Conservation (phyloP, 1,140 invertebrate genomes). For the Sycobia sp. region DNA sequence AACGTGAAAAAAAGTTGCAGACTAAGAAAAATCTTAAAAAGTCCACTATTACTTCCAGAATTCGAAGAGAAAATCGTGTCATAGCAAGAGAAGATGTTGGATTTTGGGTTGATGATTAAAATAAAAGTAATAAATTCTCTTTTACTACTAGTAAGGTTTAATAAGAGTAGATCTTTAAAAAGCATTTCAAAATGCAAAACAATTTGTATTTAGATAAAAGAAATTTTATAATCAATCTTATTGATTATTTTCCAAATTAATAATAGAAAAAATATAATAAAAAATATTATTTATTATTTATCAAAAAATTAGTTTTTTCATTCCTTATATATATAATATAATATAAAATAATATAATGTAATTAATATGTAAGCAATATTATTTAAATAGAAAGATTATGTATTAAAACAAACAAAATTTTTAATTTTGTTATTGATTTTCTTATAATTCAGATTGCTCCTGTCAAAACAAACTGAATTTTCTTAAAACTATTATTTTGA, state of each 20-base stretch:
- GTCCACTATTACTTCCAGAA: neutral
- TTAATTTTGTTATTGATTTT: too few relatives aligned
- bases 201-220: neutral
- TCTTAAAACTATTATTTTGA: too few relatives aligned
- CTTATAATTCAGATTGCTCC: too few relatives aligned
- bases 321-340: too few relatives aligned
- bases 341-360: too few relatives aligned
- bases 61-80: conserved; percentile 20
- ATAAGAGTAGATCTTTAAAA: neutral
- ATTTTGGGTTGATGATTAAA: conserved; percentile 18
- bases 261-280: too few relatives aligned
- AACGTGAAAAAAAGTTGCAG: conserved; percentile 6
- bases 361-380: too few relatives aligned
- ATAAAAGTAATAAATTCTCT: neutral
- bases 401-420: too few relatives aligned
- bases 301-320: too few relatives aligned
- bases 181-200: neutral
- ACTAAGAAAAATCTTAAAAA: conserved; percentile 26
- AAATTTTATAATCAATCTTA: neutral
- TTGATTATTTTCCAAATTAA: neutral
- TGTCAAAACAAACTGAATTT: too few relatives aligned
- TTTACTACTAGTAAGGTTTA: neutral
- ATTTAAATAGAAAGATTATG: too few relatives aligned
- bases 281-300: neutral
- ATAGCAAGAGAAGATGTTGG: conserved; percentile 17